Percentiles rank a stretch among this genome's conserved stretches.
Conservation (phyloP, 2,113 vertebrate genomes). For the Dasyprocta punctata region DNA sequence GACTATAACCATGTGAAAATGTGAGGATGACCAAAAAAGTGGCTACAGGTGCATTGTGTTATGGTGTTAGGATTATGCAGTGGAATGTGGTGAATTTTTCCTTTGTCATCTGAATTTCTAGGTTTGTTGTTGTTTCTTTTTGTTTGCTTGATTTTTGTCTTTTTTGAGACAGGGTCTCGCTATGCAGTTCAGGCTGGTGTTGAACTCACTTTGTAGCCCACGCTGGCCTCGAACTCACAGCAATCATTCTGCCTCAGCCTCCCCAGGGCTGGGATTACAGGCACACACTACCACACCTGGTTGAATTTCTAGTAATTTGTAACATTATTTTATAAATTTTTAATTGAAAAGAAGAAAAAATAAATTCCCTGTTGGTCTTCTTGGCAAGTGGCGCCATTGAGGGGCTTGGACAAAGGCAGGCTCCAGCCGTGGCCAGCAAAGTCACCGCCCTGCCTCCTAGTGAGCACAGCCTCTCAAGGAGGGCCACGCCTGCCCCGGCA, state of each 20-base stretch:
- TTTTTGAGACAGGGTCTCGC: too few relatives aligned
- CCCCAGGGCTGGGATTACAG: too few relatives aligned
- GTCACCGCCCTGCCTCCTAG: neutral
- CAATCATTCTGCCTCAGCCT: too few relatives aligned
- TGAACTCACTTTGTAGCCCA: too few relatives aligned
- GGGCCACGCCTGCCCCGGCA: neutral
- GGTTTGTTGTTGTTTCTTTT: too few relatives aligned
- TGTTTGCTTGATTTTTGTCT: too few relatives aligned
- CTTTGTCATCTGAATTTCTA: neutral
- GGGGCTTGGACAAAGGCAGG: neutral
- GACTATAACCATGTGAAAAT: neutral
- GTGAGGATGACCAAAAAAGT: neutral
- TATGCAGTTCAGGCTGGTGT: too few relatives aligned
- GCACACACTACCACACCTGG: too few relatives aligned
- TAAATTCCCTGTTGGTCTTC: neutral
- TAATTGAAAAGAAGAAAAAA: neutral
- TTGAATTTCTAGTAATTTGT: neutral
- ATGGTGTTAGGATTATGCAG: neutral
- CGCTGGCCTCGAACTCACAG: too few relatives aligned
- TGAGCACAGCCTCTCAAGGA: neutral
- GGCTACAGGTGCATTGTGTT: accelerated
- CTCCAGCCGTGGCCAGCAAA: neutral
- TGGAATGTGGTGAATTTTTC: neutral
- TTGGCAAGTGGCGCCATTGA: neutral
- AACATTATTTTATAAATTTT: neutral